Conservation (phyloP, 2,797 vertebrate genomes). For the Poeciliopsis turneri region DNA sequence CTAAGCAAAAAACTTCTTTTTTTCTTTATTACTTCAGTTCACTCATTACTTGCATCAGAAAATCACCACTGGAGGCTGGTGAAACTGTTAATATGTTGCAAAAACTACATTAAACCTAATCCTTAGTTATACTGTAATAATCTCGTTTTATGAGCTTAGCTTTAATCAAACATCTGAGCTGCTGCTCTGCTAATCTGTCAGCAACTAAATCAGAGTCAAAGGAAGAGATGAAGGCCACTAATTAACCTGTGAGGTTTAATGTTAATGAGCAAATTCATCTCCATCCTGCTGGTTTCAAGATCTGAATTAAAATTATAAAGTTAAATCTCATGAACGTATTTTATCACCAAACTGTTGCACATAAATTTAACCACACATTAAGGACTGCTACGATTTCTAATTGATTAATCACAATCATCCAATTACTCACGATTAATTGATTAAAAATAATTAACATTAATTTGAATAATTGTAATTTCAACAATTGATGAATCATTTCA, state of each 20-base stretch:
- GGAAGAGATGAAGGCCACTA: background rate
- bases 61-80: background rate
- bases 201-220: background rate
- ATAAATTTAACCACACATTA: too few species aligned
- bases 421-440: too few species aligned
- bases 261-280: background rate
- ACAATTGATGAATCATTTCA: too few species aligned
- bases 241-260: background rate
- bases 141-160: background rate
- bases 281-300: background rate
- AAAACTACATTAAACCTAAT: background rate
- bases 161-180: slow-evolving; percentile 5
- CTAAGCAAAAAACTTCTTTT: background rate
- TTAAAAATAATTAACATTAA: too few species aligned
- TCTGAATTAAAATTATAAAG: background rate
- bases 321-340: too few species aligned
- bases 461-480: too few species aligned
- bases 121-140: background rate
- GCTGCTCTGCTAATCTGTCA: background rate
- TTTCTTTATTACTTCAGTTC: background rate
- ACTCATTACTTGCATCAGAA: background rate
- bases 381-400: too few species aligned
- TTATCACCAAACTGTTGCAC: too few species aligned
- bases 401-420: too few species aligned
- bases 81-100: background rate